Percentiles rank a stretch among this genome's conserved stretches.
Conservation (phyloP, 2,888 invertebrate species). For the Junonia oenone region DNA sequence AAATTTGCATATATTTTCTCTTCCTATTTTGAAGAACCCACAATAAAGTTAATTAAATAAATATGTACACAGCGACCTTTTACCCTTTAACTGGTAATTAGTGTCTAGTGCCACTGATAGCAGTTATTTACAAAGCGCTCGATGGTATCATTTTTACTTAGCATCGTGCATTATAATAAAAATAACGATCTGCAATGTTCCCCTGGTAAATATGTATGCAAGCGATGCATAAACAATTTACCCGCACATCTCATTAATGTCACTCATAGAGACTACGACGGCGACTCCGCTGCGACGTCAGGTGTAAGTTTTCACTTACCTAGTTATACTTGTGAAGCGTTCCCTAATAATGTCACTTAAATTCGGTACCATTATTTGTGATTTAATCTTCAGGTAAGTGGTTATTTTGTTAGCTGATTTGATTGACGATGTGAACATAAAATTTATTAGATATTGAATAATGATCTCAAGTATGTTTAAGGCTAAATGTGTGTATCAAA, state of each 20-base stretch:
- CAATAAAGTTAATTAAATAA: background rate
- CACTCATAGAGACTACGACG: conserved; percentile 34
- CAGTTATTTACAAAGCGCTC: conserved; percentile 18
- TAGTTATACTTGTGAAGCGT: conserved; percentile 13
- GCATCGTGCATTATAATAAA: conserved; percentile 12
- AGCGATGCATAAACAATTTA: conserved; percentile 53
- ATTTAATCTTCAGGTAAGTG: conserved; percentile 11
- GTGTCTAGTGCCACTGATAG: conserved; percentile 5
- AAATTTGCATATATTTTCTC: background rate
- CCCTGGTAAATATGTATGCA: conserved; percentile 37
- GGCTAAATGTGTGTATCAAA: background rate
- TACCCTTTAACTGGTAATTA: conserved; percentile 9
- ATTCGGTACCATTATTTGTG: conserved; percentile 41
- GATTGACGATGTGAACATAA: background rate
- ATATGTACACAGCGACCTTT: background rate
- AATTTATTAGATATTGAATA: background rate
- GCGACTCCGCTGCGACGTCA: conserved; percentile 25
- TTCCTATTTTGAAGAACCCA: background rate
- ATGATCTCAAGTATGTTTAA: background rate
- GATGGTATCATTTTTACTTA: conserved; percentile 17
- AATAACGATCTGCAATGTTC: conserved; percentile 16
- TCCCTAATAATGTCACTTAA: conserved; percentile 36
- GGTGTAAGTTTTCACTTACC: conserved; percentile 31
- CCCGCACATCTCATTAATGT: conserved; percentile 48
- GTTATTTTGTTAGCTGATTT: background rate